phyloP scores from a whole-genome alignment of 2,797 vertebrate genomes.

The Pseudochirops corinnae region DNA sequence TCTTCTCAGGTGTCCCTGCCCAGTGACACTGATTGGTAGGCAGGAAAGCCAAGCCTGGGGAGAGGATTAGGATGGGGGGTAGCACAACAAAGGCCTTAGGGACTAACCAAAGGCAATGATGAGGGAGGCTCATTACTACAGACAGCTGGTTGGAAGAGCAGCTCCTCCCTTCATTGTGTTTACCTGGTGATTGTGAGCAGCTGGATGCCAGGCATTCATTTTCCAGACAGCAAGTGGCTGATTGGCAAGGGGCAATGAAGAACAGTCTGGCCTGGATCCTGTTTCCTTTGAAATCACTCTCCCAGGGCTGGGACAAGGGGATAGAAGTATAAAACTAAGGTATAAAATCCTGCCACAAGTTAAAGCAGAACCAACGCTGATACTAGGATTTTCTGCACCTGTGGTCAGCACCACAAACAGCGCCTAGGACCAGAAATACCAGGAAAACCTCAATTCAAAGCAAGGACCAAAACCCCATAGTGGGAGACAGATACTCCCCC shows the following conservation, averaged over 20 bases:
- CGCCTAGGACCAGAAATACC: background rate
- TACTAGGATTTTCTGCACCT: background rate
- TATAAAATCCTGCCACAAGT: background rate
- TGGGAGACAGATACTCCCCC: background rate
- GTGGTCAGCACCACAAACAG: constrained; percentile 1
- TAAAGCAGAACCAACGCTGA: background rate
- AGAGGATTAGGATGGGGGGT: background rate
- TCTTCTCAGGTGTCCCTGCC: background rate
- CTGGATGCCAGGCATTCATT: constrained; percentile 10
- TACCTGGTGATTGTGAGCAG: constrained; percentile 12
- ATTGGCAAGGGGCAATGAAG: background rate
- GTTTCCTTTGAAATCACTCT: background rate
- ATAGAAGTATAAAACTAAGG: background rate
- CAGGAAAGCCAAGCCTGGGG: background rate
- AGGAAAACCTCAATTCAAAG: background rate
- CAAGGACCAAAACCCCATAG: background rate
- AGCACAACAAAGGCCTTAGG: background rate
- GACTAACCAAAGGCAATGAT: background rate
- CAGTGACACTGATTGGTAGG: background rate
- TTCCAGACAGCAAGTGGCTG: constrained; percentile 12
- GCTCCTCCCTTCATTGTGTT: background rate
- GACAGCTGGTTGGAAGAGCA: constrained; percentile 1
- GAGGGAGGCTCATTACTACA: background rate
- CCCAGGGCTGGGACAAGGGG: background rate
- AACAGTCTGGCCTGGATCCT: background rate